Evolutionary conservation across 2,888 invertebrate species (phyloP).

Genomic region (Harpalus rufipes): DNA sequence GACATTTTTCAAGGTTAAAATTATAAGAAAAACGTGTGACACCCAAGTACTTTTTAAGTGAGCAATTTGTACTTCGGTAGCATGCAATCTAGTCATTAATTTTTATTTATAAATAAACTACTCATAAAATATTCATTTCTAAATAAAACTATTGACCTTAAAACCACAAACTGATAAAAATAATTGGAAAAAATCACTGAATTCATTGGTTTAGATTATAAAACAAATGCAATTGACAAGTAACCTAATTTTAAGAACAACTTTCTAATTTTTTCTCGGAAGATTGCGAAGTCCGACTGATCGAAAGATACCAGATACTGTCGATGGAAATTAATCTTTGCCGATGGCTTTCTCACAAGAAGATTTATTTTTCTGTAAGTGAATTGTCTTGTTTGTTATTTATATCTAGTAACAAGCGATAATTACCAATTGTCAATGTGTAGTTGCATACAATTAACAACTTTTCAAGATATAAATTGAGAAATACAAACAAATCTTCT

Average conservation of each 20-base stretch:
- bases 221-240: slow-evolving; percentile 31
- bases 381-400: slow-evolving; percentile 21
- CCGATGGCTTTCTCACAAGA: not conserved
- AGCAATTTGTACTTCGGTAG: slow-evolving; percentile 5
- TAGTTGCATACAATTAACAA: not conserved
- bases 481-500: no score
- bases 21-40: slow-evolving; percentile 8
- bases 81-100: not conserved
- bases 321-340: slow-evolving; percentile 1
- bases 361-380: slow-evolving; percentile 15
- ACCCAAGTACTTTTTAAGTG: slow-evolving; percentile 27
- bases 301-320: not conserved
- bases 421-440: not conserved
- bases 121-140: not conserved
- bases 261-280: slow-evolving; percentile 47
- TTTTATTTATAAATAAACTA: slow-evolving; percentile 11
- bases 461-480: not conserved
- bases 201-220: not conserved
- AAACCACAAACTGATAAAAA: slow-evolving; percentile 6
- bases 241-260: slow-evolving; percentile 42
- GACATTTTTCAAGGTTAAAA: slow-evolving; percentile 21
- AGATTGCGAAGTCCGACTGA: slow-evolving; percentile 27
- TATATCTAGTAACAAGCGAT: not conserved
- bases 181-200: slow-evolving; percentile 12
- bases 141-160: slow-evolving; percentile 21